Percentiles rank a stretch among this genome's conserved stretches.
These are phyloP conservation scores for Drosophila flavopinicola DNA, from an alignment of 2,888 invertebrate genomes.

Conservation along the genomic window DNA sequence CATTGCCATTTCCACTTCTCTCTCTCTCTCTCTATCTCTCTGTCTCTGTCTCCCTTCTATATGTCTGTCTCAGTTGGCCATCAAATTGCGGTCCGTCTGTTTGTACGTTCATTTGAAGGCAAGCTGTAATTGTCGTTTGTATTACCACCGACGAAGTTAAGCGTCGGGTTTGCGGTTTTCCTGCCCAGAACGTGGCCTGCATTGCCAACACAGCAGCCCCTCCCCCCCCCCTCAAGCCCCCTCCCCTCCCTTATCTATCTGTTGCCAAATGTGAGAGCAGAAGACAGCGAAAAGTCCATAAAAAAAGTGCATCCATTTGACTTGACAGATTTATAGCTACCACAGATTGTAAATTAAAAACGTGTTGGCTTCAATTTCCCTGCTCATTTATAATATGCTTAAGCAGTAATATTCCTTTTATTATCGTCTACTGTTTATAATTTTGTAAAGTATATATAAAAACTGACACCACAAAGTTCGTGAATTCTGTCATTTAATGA, in stretches of 20 bases:
- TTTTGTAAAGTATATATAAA: not conserved
- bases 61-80: conserved; percentile 35
- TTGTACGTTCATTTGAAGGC: conserved; percentile 65
- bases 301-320: conserved; percentile 48
- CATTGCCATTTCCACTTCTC: conserved; percentile 18
- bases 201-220: conserved; percentile 16
- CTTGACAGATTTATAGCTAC: conserved; percentile 55
- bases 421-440: too few relatives aligned
- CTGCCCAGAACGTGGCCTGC: conserved; percentile 43
- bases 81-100: conserved; percentile 69
- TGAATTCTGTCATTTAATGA: too few relatives aligned
- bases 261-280: conserved; percentile 34
- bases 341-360: conserved; percentile 58
- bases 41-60: conserved; percentile 6
- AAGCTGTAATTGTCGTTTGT: conserved; percentile 77
- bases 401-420: conserved; percentile 1
- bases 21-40: not conserved
- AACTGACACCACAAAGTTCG: too few relatives aligned
- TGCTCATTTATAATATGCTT: conserved; percentile 33
- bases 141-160: conserved; percentile 62
- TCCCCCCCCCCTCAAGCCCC: too few relatives aligned
- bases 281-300: conserved; percentile 44
- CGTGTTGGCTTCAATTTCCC: conserved; percentile 55
- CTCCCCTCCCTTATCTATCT: not conserved
- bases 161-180: conserved; percentile 59